Conservation (phyloP, 1,140 invertebrate genomes). For the Portunus trituberculatus region DNA sequence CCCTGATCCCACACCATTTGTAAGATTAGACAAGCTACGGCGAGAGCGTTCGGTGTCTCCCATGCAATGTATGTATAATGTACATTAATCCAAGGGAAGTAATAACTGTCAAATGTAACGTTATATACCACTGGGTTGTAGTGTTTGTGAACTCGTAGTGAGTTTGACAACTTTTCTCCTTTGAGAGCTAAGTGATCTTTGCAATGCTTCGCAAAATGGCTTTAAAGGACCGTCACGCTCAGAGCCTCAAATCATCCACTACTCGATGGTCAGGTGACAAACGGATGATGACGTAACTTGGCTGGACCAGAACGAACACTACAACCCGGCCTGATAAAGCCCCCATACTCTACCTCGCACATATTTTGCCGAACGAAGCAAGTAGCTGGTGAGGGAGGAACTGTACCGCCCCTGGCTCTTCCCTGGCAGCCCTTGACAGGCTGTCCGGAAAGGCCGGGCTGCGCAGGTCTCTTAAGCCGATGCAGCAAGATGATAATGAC, state of each 20-base stretch:
- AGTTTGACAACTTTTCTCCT: background rate
- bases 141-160: slow-evolving; percentile 45
- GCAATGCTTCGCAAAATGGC: background rate
- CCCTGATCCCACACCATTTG: slow-evolving; percentile 63
- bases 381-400: slow-evolving; percentile 49
- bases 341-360: slow-evolving; percentile 75
- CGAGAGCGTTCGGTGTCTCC: slow-evolving; percentile 64
- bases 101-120: slow-evolving; percentile 68
- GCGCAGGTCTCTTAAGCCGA: slow-evolving; percentile 25
- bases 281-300: background rate
- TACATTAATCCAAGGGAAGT: slow-evolving; percentile 69
- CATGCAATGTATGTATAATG: slow-evolving; percentile 73
- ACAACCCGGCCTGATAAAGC: slow-evolving; percentile 66
- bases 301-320: slow-evolving; percentile 62
- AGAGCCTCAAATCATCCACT: background rate
- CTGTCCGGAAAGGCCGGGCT: background rate
- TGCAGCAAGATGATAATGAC: slow-evolving; percentile 60
- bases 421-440: background rate
- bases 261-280: slow-evolving; percentile 12
- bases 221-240: background rate
- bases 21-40: slow-evolving; percentile 54
- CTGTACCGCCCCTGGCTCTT: background rate
- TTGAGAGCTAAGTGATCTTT: background rate
- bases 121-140: slow-evolving; percentile 69
- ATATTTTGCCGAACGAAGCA: slow-evolving; percentile 75